These are phyloP conservation scores for Pipistrellus kuhlii DNA, from an alignment of 2,797 vertebrate species.

Conservation along the genomic window DNA sequence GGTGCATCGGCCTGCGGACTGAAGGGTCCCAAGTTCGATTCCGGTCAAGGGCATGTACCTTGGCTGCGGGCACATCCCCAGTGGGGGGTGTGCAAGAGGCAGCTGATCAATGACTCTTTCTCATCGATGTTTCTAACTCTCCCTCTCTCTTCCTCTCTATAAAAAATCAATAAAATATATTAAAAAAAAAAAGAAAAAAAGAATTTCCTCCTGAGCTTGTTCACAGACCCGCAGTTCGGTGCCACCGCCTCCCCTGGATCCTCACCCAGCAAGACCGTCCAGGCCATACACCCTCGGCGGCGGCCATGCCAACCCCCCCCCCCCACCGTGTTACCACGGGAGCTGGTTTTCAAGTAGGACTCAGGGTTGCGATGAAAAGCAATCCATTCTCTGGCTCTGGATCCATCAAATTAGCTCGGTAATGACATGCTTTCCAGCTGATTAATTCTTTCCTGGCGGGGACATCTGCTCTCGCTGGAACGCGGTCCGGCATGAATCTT, in stretches of 20 bases:
- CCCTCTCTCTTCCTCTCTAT: too few relatives aligned
- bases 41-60: too few relatives aligned
- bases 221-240: not conserved
- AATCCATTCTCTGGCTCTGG: constrained; percentile 57
- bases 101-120: too few relatives aligned
- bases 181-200: not conserved
- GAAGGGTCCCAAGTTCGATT: too few relatives aligned
- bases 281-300: not conserved
- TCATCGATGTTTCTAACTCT: too few relatives aligned
- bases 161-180: too few relatives aligned
- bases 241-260: not conserved
- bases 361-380: constrained; percentile 22
- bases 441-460: constrained; percentile 74
- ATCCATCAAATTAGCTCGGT: constrained; percentile 70
- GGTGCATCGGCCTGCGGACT: too few relatives aligned
- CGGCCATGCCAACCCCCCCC: not conserved
- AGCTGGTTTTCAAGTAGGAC: not conserved
- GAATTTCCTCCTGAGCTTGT: not conserved
- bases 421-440: constrained; percentile 75
- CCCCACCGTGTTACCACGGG: not conserved
- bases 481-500: constrained; percentile 70
- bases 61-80: too few relatives aligned
- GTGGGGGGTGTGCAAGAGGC: too few relatives aligned
- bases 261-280: not conserved
- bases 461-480: constrained; percentile 80